Evolutionary conservation across 2,888 invertebrate genomes (phyloP).

Genomic region (Drosophila leonis): DNA sequence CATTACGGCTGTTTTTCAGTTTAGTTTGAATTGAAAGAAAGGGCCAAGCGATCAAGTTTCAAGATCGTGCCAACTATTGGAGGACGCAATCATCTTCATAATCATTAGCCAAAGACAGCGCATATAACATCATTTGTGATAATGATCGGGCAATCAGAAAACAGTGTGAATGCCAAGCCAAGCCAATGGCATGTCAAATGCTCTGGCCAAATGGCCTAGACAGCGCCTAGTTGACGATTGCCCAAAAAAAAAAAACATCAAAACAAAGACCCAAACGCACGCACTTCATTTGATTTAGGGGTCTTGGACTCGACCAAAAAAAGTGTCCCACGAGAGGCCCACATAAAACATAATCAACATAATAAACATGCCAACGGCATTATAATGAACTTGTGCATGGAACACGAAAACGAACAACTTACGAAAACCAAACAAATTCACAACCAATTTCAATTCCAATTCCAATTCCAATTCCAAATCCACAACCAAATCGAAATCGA

Average conservation of each 20-base stretch:
- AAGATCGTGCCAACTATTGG: slow-evolving; percentile 28
- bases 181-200: slow-evolving; percentile 72
- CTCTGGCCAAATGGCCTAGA: slow-evolving; percentile 59
- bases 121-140: slow-evolving; percentile 64
- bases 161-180: slow-evolving; percentile 74
- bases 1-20: neutral
- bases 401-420: slow-evolving; percentile 24
- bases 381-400: slow-evolving; percentile 53
- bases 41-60: slow-evolving; percentile 48
- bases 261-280: slow-evolving; percentile 17
- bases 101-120: slow-evolving; percentile 49
- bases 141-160: slow-evolving; percentile 73
- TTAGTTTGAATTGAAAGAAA: neutral
- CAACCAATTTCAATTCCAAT: slow-evolving; percentile 20
- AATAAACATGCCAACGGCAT: slow-evolving; percentile 64
- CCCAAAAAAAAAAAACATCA: slow-evolving; percentile 14
- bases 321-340: slow-evolving; percentile 42
- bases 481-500: slow-evolving; percentile 14
- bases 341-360: slow-evolving; percentile 57
- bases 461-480: slow-evolving; percentile 16
- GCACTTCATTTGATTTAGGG: slow-evolving; percentile 52
- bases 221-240: slow-evolving; percentile 51
- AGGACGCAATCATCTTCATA: slow-evolving; percentile 34
- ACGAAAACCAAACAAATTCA: slow-evolving; percentile 18
- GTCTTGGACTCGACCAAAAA: slow-evolving; percentile 14